phyloP scores from a whole-genome alignment of 2,797 vertebrate genomes.

The Cottoperca gobio region DNA sequence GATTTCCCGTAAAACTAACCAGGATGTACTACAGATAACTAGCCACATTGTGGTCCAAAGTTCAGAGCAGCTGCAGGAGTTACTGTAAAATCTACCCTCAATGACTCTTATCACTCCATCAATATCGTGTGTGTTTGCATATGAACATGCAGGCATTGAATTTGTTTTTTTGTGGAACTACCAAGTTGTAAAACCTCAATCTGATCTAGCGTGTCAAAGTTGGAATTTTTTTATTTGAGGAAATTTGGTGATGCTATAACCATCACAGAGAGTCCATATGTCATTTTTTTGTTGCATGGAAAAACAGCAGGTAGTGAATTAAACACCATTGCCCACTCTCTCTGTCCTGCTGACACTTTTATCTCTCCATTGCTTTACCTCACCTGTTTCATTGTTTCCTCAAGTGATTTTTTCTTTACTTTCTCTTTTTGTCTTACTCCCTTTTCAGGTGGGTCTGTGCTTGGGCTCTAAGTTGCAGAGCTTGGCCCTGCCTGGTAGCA shows the following conservation, averaged over 20 bases:
- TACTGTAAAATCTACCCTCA: neutral
- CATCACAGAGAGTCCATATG: neutral
- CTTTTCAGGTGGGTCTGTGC: constrained; percentile 65
- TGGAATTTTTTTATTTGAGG: neutral
- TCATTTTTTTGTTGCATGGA: neutral
- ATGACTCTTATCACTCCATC: neutral
- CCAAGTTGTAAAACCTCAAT: neutral
- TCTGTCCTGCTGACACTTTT: neutral
- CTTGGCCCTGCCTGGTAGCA: constrained; percentile 83
- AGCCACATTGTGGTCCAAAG: constrained; percentile 1
- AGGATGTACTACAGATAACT: neutral
- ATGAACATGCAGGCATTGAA: neutral
- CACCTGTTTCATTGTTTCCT: neutral
- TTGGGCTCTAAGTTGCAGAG: constrained; percentile 81
- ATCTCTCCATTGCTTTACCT: neutral
- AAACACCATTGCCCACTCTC: neutral
- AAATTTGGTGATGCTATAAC: neutral
- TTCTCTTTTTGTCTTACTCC: neutral
- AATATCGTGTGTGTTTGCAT: neutral
- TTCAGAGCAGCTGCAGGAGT: constrained; percentile 11
- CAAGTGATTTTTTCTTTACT: neutral
- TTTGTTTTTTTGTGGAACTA: neutral
- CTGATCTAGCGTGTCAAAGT: neutral
- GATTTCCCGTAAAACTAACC: neutral
- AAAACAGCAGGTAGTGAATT: neutral